These are phyloP conservation scores for Orthonyx spaldingii DNA, from an alignment of 2,113 vertebrate species.

Conservation along the genomic window DNA sequence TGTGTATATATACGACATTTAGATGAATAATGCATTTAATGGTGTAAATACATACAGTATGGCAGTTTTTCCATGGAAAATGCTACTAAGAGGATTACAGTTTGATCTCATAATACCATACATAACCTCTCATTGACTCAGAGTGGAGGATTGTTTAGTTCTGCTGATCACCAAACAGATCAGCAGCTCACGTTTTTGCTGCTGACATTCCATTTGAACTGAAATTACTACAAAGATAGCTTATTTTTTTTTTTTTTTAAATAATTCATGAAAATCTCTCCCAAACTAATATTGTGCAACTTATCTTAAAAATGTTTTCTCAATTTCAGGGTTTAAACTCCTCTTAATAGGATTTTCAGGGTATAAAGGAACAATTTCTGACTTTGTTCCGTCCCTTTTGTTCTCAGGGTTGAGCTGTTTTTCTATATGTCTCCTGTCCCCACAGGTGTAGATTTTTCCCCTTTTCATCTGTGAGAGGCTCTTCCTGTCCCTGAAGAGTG, in stretches of 20 bases:
- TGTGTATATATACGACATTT: neutral
- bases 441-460: neutral
- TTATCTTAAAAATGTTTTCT: neutral
- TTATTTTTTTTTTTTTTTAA: neutral
- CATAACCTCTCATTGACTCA: neutral
- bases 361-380: neutral
- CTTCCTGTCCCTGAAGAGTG: neutral
- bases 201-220: neutral
- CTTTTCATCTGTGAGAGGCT: neutral
- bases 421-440: neutral
- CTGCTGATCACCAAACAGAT: neutral
- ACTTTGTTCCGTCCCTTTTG: neutral
- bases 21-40: neutral
- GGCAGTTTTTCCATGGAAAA: neutral
- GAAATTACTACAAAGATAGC: neutral
- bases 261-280: neutral
- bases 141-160: neutral
- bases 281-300: neutral
- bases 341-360: neutral
- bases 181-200: neutral
- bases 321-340: neutral
- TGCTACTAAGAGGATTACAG: slow-evolving; percentile 5
- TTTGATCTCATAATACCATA: neutral
- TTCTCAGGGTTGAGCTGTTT: neutral
- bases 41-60: neutral